Conservation (phyloP, 30 jellyfish, hydroid and myxozoan species). For the Pelagia noctiluca region DNA sequence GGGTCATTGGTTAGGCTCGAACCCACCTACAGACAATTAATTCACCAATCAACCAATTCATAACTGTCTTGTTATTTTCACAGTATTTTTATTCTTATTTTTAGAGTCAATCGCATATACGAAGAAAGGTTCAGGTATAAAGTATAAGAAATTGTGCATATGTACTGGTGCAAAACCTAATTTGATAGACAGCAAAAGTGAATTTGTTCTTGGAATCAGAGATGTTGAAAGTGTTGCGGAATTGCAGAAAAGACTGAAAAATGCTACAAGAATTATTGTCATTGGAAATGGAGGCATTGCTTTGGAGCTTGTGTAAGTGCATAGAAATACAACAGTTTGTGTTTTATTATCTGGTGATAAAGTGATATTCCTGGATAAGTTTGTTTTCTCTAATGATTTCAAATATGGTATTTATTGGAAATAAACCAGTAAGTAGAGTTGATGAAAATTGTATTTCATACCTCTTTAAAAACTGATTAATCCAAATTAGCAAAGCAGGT, state of each 20-base stretch:
- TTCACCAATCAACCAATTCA: no score
- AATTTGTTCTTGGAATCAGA: slow-evolving; percentile 78
- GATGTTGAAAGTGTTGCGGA: slow-evolving; percentile 92
- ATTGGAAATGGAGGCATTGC: slow-evolving; percentile 99
- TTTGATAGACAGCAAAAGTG: slow-evolving; percentile 46
- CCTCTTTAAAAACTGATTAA: no score
- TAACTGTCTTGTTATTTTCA: no score
- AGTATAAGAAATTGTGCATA: slow-evolving; percentile 72
- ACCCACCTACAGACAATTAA: no score
- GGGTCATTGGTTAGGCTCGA: no score
- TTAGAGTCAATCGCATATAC: slow-evolving; percentile 37
- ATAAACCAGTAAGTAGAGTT: no score
- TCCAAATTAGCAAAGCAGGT: no score
- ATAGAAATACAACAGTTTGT: not conserved
- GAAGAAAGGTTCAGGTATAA: slow-evolving; percentile 10
- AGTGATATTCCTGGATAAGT: no score
- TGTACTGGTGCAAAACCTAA: slow-evolving; percentile 97
- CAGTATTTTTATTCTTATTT: not conserved
- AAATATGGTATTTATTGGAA: no score
- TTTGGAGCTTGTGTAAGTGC: slow-evolving; percentile 91
- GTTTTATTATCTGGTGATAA: not conserved
- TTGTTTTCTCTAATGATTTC: no score
- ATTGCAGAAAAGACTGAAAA: slow-evolving; percentile 54
- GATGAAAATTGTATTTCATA: no score
- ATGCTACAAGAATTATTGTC: slow-evolving; percentile 74